Conservation (phyloP, 2,113 vertebrate genomes). For the Cephalopterus ornatus region DNA sequence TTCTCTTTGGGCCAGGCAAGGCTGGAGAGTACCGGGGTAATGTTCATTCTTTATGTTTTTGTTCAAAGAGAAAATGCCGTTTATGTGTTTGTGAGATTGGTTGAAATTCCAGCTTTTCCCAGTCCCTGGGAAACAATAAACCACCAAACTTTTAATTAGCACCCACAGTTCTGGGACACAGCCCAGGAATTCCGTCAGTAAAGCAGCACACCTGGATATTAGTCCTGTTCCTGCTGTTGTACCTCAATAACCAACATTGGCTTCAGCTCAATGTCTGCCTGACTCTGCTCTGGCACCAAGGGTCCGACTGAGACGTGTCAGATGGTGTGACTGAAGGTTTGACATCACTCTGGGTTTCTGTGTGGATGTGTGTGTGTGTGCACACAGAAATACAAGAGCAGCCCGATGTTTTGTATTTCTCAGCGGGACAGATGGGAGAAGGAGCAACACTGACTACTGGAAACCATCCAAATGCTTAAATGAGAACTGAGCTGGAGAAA, state of each 20-base stretch:
- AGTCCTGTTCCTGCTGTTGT: not conserved
- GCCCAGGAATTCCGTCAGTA: not conserved
- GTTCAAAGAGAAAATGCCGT: not conserved
- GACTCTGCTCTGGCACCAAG: not conserved
- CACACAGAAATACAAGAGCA: rapidly evolving
- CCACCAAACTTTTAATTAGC: not conserved
- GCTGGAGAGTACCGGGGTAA: not conserved
- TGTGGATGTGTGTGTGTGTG: no score
- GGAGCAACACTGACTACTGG: not conserved
- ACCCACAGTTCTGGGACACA: not conserved
- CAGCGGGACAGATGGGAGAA: not conserved
- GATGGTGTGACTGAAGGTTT: not conserved
- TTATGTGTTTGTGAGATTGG: not conserved
- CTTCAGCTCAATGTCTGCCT: rapidly evolving
- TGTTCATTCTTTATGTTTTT: not conserved
- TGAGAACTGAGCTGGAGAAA: not conserved
- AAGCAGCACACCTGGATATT: not conserved
- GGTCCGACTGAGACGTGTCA: rapidly evolving
- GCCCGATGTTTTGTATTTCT: not conserved
- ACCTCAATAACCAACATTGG: rapidly evolving
- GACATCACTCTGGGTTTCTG: not conserved
- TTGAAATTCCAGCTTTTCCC: not conserved
- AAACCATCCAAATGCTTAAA: not conserved
- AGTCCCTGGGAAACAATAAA: rapidly evolving
- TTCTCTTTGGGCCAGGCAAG: not conserved